Conservation (phyloP, 2,888 invertebrate genomes). For the Alviniconcha strummeri region DNA sequence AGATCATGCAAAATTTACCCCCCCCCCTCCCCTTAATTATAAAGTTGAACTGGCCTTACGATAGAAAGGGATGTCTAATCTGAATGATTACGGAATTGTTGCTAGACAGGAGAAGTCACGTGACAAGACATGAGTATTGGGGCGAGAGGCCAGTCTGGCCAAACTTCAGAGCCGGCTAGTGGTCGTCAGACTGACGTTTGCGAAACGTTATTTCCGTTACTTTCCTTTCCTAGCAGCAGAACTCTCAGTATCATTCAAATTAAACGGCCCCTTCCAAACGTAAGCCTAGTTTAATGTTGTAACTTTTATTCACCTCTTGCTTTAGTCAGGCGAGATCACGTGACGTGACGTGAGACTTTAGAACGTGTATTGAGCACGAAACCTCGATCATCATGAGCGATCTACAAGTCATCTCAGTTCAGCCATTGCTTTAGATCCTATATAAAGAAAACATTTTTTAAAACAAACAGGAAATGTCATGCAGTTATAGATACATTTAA, state of each 20-base stretch:
- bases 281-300: neutral
- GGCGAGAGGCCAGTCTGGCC: no score
- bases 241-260: neutral
- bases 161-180: neutral
- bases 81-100: no score
- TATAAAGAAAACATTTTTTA: neutral
- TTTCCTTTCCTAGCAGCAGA: neutral
- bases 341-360: neutral
- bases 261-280: neutral
- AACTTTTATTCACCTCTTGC: constrained; percentile 1
- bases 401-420: neutral
- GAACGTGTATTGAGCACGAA: neutral
- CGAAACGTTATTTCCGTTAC: neutral
- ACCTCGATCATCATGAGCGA: neutral
- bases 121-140: no score
- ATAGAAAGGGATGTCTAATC: no score
- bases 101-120: no score
- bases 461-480: neutral
- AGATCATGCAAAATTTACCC: no score
- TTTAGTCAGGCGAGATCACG: neutral
- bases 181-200: neutral
- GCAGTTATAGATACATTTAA: no score
- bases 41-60: neutral
- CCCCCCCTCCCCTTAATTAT: neutral
- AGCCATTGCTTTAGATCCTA: neutral